These are phyloP conservation scores for Aelia acuminata DNA, from an alignment of 2,888 invertebrate genomes.

Conservation along the genomic window DNA sequence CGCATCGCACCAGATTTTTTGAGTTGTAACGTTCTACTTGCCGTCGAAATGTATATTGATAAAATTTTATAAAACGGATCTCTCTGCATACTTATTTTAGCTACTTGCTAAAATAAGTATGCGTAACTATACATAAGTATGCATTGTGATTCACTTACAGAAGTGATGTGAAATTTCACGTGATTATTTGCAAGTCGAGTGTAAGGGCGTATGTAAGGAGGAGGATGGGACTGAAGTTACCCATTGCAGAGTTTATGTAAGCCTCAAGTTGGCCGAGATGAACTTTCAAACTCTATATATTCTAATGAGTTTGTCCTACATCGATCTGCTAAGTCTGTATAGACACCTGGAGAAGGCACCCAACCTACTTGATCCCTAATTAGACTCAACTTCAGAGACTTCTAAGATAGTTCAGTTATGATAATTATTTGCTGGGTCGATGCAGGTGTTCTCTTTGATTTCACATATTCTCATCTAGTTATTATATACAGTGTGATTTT, in stretches of 20 bases:
- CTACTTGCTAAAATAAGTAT: too few relatives aligned
- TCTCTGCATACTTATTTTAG: too few relatives aligned
- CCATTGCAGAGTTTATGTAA: constrained; percentile 3
- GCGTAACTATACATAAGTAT: too few relatives aligned
- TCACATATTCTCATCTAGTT: neutral
- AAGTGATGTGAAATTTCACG: neutral
- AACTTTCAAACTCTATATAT: constrained; percentile 40
- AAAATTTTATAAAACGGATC: too few relatives aligned
- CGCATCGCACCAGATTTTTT: too few relatives aligned
- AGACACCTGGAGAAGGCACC: constrained; percentile 36
- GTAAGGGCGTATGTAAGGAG: neutral
- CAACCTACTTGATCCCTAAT: neutral
- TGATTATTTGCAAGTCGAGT: constrained; percentile 13
- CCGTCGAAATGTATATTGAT: too few relatives aligned
- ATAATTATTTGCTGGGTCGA: neutral
- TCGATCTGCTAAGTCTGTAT: neutral
- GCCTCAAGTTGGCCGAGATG: constrained; percentile 24
- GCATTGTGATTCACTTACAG: neutral
- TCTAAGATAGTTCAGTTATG: constrained; percentile 2
- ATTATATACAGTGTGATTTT: too few relatives aligned
- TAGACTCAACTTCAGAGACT: neutral
- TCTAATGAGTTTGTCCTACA: constrained; percentile 48
- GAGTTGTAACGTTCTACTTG: too few relatives aligned
- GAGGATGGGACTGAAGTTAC: neutral
- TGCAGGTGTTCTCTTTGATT: neutral